Percentiles rank a stretch among this genome's conserved stretches.
These are phyloP conservation scores for Vombatus ursinus DNA, from an alignment of 2,113 vertebrate genomes.

Conservation along the genomic window DNA sequence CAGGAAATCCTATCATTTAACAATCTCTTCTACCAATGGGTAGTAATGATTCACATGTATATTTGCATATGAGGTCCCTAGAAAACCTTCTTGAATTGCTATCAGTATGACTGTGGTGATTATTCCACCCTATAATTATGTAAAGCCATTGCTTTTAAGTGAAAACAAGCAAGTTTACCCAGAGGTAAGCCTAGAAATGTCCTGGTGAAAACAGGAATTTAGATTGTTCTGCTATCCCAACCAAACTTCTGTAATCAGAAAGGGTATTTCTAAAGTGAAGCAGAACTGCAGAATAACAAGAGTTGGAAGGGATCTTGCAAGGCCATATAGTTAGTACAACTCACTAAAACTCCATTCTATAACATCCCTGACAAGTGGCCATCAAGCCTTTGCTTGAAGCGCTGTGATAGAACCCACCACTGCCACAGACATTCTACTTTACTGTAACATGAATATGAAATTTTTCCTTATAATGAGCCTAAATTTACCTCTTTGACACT, in stretches of 20 bases:
- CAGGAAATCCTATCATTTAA: not conserved
- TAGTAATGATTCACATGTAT: not conserved
- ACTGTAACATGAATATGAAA: not conserved
- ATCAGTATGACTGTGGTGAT: not conserved
- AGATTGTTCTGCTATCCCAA: not conserved
- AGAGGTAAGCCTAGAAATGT: not conserved
- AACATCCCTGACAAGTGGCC: not conserved
- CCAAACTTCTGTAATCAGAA: not conserved
- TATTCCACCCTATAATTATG: not conserved
- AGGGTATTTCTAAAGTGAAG: not conserved
- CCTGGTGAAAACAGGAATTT: not conserved
- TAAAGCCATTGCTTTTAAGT: not conserved
- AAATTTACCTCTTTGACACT: not conserved
- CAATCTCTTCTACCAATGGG: not conserved
- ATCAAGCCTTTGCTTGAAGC: not conserved
- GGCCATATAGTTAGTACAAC: not conserved
- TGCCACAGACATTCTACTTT: not conserved
- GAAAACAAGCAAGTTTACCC: not conserved
- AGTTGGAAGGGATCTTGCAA: not conserved
- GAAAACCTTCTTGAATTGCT: not conserved
- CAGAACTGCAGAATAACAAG: not conserved
- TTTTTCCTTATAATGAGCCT: not conserved
- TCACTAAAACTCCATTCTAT: not conserved
- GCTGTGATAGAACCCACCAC: not conserved
- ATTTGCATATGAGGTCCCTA: not conserved